Conservation (phyloP, 92 coral and sea anemone species). For the Anthopleura xanthogrammica region DNA sequence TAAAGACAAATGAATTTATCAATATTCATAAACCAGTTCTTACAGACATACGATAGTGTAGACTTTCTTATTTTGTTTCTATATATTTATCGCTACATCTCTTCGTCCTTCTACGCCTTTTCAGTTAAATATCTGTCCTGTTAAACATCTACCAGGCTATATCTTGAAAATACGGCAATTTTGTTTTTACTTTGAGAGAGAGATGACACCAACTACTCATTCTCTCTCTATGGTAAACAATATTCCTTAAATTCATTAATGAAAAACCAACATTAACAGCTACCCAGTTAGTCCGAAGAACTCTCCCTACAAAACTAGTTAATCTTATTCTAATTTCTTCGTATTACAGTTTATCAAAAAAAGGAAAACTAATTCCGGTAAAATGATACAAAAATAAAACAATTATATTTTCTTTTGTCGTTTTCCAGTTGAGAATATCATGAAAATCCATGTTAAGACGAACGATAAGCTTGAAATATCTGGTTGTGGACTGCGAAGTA, state of each 20-base stretch:
- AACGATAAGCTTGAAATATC: background rate
- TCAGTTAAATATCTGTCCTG: no score
- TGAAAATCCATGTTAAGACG: slow-evolving; percentile 18
- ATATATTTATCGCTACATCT: background rate
- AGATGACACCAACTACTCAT: background rate
- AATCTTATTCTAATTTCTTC: background rate
- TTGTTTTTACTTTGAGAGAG: background rate
- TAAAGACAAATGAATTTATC: background rate
- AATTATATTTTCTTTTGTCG: background rate
- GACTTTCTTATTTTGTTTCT: background rate
- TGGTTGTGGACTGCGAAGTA: no score
- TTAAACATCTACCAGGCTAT: no score
- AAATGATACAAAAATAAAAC: slow-evolving; percentile 3
- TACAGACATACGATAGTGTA: no score
- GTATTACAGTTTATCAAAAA: background rate
- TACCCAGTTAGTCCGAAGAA: background rate
- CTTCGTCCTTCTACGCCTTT: background rate
- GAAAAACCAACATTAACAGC: background rate
- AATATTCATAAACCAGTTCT: background rate
- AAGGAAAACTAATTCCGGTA: background rate
- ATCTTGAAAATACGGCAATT: background rate
- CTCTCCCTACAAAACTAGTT: background rate
- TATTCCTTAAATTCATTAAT: slow-evolving; percentile 4
- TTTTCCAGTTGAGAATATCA: background rate
- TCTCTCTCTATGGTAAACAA: background rate